Evolutionary conservation across 2,113 vertebrate species (phyloP).

Genomic region (Amblyopsis rosae): DNA sequence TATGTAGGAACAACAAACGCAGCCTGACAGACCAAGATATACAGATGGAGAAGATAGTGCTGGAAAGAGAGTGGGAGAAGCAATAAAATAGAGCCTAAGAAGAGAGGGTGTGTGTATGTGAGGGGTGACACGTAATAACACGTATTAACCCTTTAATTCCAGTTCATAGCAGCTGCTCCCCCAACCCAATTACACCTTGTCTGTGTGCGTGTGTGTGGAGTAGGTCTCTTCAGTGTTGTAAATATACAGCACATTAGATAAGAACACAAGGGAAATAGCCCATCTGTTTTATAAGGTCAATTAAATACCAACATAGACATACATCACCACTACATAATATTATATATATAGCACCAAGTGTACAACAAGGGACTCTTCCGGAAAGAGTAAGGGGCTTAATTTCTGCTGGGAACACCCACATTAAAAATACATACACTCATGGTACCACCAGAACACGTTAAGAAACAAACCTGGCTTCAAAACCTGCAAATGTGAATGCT

Average conservation of each 20-base stretch:
- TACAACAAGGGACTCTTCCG: neutral
- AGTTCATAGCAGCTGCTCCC: neutral
- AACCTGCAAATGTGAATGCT: too few species aligned
- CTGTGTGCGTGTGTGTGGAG: too few species aligned
- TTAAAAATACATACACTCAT: conserved; percentile 44
- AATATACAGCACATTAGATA: too few species aligned
- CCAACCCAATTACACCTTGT: neutral
- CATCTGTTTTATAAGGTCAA: conserved; percentile 47
- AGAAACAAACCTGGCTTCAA: conserved; percentile 15
- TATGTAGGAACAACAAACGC: too few species aligned
- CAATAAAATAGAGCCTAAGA: neutral
- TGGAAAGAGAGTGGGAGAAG: neutral
- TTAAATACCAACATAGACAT: conserved; percentile 49
- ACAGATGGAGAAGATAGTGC: neutral
- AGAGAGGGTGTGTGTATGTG: neutral
- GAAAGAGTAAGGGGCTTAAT: neutral
- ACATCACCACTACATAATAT: conserved; percentile 22
- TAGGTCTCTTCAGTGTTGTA: too few species aligned
- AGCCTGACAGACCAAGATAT: too few species aligned
- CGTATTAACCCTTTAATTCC: too few species aligned
- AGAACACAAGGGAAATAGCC: conserved; percentile 6
- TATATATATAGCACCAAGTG: conserved; percentile 48
- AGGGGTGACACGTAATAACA: too few species aligned
- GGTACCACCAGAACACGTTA: neutral
- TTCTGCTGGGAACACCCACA: neutral